Evolutionary conservation across 2,888 invertebrate genomes (phyloP).

Genomic region (Linnaemya vulpina): DNA sequence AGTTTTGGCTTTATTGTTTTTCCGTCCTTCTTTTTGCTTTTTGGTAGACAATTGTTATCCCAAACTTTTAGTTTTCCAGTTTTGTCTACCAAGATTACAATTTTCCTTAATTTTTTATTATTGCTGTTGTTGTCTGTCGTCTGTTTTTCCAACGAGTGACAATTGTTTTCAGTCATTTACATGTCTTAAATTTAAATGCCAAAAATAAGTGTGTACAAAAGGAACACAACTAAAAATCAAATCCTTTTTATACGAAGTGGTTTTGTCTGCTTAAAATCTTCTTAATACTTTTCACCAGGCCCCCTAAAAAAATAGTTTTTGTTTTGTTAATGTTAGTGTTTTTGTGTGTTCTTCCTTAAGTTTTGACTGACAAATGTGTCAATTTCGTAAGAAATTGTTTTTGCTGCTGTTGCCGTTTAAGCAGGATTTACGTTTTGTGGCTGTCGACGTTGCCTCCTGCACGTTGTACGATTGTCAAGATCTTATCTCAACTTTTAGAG

Average conservation of each 20-base stretch:
- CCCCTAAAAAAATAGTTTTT: slow-evolving; percentile 4
- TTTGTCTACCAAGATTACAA: slow-evolving; percentile 67
- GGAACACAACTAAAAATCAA: slow-evolving; percentile 7
- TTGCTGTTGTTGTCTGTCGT: slow-evolving; percentile 45
- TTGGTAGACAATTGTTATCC: slow-evolving; percentile 53
- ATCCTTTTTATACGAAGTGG: slow-evolving; percentile 56
- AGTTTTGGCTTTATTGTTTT: slow-evolving; percentile 27
- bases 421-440: slow-evolving; percentile 31
- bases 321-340: neutral
- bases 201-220: slow-evolving; percentile 2
- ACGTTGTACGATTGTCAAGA: slow-evolving; percentile 16
- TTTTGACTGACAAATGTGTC: slow-evolving; percentile 68
- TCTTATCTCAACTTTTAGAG: slow-evolving; percentile 54
- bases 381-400: slow-evolving; percentile 61
- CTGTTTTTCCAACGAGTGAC: slow-evolving; percentile 58
- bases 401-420: slow-evolving; percentile 21
- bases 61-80: slow-evolving; percentile 58
- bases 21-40: slow-evolving; percentile 6
- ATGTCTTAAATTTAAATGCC: slow-evolving; percentile 64
- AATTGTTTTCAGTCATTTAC: slow-evolving; percentile 71
- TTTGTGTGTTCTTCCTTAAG: slow-evolving; percentile 21
- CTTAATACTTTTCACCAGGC: neutral
- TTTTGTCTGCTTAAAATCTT: slow-evolving; percentile 49
- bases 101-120: slow-evolving; percentile 63
- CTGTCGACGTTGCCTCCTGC: slow-evolving; percentile 11